Evolutionary conservation across 2,797 vertebrate species (phyloP), one percentile per base, ranked within the genome.

Genomic region (Hydrocynus forskahlii): DNA sequence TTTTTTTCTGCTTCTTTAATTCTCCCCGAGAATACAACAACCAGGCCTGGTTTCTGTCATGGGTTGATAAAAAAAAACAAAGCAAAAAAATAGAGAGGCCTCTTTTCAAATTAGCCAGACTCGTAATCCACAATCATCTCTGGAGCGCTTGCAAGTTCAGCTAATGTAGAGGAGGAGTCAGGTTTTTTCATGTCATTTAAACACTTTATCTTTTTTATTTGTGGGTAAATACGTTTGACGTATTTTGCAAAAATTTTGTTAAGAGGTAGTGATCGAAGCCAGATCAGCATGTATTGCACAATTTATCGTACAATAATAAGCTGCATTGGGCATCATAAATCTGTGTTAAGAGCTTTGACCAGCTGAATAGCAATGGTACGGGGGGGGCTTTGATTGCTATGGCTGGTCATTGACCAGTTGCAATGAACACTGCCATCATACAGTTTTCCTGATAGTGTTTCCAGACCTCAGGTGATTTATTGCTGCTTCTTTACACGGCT

Each of bases 381-480:
- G 12, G 9, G 19, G n/a, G 17, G 14, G 13, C 55, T 21, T 48
- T 17, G 6, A 40, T 55, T n/a, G n/a, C n/a, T n/a, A n/a, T n/a
- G n/a, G n/a, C n/a, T n/a, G n/a, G 64, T 45, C 52, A 52, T 5
- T 59, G 21, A 55, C 29, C 60, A 13, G n/a, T 64, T 77, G 69
- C 52, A 63, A 48, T 16, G 60, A 21, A 75, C 69, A 75, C 70
- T 38, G 40, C 45, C 66, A 45, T 67, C 64, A 63, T 64, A 70
- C 29, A 38, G 63, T n/a, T 35, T 12, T 40, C 10, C 45, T 85
- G 62, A 86, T 87, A 63, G 72, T 35, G 60, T 85, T 82, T 52
- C 74, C 86, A 81, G 83, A 81, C 75, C 80, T 38, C 45, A 62
- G 48, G 71, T 82, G 72, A 86, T 83, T 86, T 83, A 84, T 50